Evolutionary conservation across 1,140 invertebrate genomes (phyloP), one percentile per base, ranked within the genome.

Genomic region (Drusus annulatus): DNA sequence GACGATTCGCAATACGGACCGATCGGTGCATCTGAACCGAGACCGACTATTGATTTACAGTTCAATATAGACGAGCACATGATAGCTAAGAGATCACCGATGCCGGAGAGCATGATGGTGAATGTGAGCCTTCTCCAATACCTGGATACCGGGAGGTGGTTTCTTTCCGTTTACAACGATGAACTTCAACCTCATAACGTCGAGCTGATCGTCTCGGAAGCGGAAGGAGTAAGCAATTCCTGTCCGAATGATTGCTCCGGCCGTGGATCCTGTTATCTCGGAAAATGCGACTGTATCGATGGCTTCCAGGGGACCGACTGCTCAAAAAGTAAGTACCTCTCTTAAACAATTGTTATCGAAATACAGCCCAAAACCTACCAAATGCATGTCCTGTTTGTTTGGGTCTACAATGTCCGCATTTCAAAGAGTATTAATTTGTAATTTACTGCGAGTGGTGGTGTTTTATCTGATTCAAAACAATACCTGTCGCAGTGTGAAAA

Each of bases 181-280:
- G 96, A 97, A 85, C 89, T 96, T 8, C 92, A 95, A 81, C 92
- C 95, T 19, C 94, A 97, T 86, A 94, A 93, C 84, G 94, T 97
- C 1, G 93, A 94, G 62, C 90, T 96, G 86, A 90, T 95, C 73
- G 94, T 96, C 68, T 94, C 94, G 76, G 95, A 96, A 87, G 95
- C 95, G 4, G 95, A 96, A 88, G 95, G 95, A 17, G 93, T 97
- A 5, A 95, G 94, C 73, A 96, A 95, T 60, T 95, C 95, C 73
- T 99, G 97, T 87, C 96, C 95, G 3, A 96, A 97, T 85, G 97
- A 99, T 86, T 99, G 98, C 87, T 96, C 95, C 60, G 97, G 97
- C 7, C 94, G 97, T 81, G 98, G 98, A 45, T 97, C 96, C 31
- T 99, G 98, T 87, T 95, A 96, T 85, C 93, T 98, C 78, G 97